These are phyloP conservation scores for Tinea trinotella DNA, from an alignment of 2,888 invertebrate genomes.

Conservation along the genomic window DNA sequence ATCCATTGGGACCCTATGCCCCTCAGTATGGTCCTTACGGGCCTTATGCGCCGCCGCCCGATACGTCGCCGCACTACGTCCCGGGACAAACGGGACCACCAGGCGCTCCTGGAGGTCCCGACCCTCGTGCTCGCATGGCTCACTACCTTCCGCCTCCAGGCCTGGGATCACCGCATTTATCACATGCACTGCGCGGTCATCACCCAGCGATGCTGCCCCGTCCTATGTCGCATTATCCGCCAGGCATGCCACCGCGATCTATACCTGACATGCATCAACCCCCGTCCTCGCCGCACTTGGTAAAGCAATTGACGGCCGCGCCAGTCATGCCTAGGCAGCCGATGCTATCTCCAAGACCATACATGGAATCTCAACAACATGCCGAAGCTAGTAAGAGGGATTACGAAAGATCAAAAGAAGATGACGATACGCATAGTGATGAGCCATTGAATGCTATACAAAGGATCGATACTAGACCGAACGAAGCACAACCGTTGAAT, in stretches of 20 bases:
- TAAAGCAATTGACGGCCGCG: conserved; percentile 19
- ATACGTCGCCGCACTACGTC: conserved; percentile 23
- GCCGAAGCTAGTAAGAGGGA: background rate
- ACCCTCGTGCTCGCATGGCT: background rate
- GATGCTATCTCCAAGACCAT: background rate
- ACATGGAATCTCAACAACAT: background rate
- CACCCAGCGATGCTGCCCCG: background rate
- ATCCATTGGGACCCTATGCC: conserved; percentile 62
- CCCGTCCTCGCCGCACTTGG: conserved; percentile 21
- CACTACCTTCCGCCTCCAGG: conserved; percentile 1
- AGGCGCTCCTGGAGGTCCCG: background rate
- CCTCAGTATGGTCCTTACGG: conserved; percentile 61
- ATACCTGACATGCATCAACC: conserved; percentile 27
- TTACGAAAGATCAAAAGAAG: background rate
- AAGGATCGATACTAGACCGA: background rate
- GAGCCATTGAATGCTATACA: conserved; percentile 4
- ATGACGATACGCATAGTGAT: background rate
- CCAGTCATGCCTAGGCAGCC: conserved; percentile 22
- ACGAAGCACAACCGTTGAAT: background rate
- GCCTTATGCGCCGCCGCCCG: conserved; percentile 48
- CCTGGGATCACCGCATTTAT: background rate
- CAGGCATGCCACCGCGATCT: background rate
- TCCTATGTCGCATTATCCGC: background rate
- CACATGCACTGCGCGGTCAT: background rate
- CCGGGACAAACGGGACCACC: background rate